These are phyloP conservation scores for Carcina quercana DNA, from an alignment of 2,888 invertebrate species.

Conservation along the genomic window DNA sequence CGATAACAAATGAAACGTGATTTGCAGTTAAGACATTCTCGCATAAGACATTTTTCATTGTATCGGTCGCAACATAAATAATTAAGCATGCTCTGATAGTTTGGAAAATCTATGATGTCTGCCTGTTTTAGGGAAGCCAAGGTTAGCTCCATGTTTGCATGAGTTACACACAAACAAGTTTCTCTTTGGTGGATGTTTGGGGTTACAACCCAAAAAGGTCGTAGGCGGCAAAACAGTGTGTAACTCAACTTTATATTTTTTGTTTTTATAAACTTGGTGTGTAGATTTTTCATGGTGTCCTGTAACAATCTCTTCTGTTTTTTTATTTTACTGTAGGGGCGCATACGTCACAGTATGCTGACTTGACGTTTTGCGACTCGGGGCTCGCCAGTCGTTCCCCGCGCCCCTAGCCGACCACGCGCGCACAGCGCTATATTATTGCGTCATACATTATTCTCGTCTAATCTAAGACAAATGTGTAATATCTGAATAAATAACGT, in stretches of 20 bases:
- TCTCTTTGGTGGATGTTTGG: background rate
- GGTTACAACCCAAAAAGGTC: background rate
- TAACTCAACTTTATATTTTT: background rate
- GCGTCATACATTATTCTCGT: no score
- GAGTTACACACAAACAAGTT: background rate
- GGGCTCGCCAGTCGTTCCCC: no score
- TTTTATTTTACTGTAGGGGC: no score
- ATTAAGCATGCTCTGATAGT: conserved; percentile 17
- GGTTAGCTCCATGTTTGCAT: conserved; percentile 10
- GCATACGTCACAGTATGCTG: no score
- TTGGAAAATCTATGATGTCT: conserved; percentile 14
- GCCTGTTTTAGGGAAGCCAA: conserved; percentile 15
- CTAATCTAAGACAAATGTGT: no score
- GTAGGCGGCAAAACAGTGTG: background rate
- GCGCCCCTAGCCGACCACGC: no score
- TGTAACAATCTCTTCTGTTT: conserved; percentile 6
- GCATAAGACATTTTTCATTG: conserved; percentile 17
- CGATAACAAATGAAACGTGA: conserved; percentile 4
- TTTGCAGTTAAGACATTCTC: conserved; percentile 20
- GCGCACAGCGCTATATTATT: no score
- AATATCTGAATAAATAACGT: no score
- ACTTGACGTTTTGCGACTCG: no score
- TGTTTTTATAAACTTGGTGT: background rate
- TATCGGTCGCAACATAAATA: conserved; percentile 20
- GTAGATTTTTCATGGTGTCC: background rate